These are phyloP conservation scores for Phasianus colchicus DNA, from an alignment of 2,113 vertebrate genomes.

Conservation along the genomic window DNA sequence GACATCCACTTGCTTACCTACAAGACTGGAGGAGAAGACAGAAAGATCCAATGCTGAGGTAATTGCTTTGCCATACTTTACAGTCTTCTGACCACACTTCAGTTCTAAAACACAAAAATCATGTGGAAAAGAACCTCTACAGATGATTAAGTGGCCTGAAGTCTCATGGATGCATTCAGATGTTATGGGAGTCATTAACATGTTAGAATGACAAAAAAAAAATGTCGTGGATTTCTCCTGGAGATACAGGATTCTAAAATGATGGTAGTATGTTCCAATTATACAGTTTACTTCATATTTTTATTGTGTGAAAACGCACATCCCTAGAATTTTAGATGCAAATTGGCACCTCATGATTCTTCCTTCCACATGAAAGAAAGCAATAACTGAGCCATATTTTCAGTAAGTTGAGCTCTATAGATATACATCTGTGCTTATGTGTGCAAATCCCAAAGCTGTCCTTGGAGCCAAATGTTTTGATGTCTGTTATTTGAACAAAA, in stretches of 20 bases:
- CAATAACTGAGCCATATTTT: neutral
- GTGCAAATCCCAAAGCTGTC: conserved; percentile 4
- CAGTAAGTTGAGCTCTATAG: neutral
- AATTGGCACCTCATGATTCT: neutral
- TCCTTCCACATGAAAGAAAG: neutral
- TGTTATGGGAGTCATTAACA: neutral
- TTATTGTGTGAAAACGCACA: neutral
- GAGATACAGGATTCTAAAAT: neutral
- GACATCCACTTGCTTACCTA: neutral
- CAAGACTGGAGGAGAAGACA: neutral
- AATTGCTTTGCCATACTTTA: neutral
- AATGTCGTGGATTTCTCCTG: neutral
- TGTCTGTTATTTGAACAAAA: neutral
- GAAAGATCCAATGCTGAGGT: neutral
- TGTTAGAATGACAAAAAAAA: neutral
- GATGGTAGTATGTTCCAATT: neutral
- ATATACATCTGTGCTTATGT: neutral
- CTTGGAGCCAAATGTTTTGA: neutral
- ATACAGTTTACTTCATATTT: neutral
- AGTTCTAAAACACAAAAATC: neutral
- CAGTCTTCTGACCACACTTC: neutral
- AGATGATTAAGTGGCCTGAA: neutral
- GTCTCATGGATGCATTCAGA: neutral
- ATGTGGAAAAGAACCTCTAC: neutral
- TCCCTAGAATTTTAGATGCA: neutral